Conservation (phyloP, 2,113 vertebrate genomes). For the Onychorhynchus coronatus region DNA sequence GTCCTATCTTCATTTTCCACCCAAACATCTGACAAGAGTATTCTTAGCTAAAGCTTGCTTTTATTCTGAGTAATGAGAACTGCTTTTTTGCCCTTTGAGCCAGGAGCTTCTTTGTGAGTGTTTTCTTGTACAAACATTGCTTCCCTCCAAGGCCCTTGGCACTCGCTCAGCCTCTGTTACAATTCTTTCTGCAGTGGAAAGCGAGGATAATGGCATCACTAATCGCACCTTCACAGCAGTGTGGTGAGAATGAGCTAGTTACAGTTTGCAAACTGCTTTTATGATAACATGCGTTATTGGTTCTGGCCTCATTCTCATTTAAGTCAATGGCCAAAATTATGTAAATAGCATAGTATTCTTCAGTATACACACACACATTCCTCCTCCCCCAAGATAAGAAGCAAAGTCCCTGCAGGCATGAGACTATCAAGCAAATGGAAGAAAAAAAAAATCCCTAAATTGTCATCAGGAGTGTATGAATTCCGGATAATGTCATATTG, state of each 20-base stretch:
- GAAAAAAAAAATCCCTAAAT: neutral
- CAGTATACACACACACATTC: neutral
- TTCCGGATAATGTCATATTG: neutral
- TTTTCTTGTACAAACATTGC: slow-evolving; percentile 20
- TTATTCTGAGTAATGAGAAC: neutral
- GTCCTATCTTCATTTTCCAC: neutral
- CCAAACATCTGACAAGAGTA: neutral
- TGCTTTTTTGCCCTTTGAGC: neutral
- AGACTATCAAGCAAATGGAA: neutral
- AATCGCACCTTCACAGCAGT: neutral
- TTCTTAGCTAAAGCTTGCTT: neutral
- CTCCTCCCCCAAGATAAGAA: neutral
- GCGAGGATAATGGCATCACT: neutral
- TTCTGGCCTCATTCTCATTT: neutral
- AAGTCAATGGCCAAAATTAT: neutral
- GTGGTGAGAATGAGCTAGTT: neutral
- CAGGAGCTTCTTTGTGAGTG: neutral
- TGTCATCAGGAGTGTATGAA: neutral
- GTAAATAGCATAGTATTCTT: neutral
- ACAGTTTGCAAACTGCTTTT: neutral
- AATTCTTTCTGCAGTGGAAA: neutral
- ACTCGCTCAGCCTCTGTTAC: neutral
- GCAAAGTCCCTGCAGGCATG: neutral
- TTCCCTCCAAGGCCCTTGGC: neutral
- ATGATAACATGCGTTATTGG: neutral